Base-by-base conservation (phyloP, 1,140 invertebrate species). In the Brachystomella parvula region DNA sequence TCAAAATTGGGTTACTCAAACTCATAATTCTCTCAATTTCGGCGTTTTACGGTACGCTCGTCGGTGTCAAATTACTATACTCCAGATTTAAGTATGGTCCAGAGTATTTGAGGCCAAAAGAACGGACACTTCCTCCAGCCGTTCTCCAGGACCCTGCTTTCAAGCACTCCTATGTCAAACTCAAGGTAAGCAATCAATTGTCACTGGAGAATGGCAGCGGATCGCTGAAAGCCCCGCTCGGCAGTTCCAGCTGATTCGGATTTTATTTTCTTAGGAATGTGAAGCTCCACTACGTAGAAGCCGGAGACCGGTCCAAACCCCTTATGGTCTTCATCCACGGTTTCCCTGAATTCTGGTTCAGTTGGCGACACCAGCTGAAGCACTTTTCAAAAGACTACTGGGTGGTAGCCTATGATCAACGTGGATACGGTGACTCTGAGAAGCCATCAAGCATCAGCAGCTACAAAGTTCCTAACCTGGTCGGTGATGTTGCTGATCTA, bases 321-420 rank as follows among this genome's bases (percentile, higher is more conserved):
- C 75, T 87, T 39, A 82, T 87, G 77, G 57, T 87, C 9, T 83
- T 86, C 64, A 44, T 87, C 2, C 86, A 87, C 71, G 86, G 86
- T 2, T 87, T 85, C 70, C 86, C 85, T 0, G 85, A 87, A 71
- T 86, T 86, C 71, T 87, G 85, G 86, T 87, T 83, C 73, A 84
- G 82, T 2, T 87, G 84, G 84, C 74, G 84, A 21, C 77, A 84
- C 75, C 85, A 87, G 74, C 76, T 87, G 15, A 76, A 79, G 29
- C 78, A 85, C 47, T 86, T 87, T 70, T 78, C 81, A 17, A 80
- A 81, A 71, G 79, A 83, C 67, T 83, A 85, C 76, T 83, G 85
- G 84, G 81, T 82, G 59, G 79, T 88, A 35, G 86, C 87, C 17
- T 71, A 88, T 3, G 86, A 88, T 71, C 77, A 85, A 79, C 76